These are phyloP conservation scores for Carcina quercana DNA, from an alignment of 2,888 invertebrate species.

Conservation along the genomic window DNA sequence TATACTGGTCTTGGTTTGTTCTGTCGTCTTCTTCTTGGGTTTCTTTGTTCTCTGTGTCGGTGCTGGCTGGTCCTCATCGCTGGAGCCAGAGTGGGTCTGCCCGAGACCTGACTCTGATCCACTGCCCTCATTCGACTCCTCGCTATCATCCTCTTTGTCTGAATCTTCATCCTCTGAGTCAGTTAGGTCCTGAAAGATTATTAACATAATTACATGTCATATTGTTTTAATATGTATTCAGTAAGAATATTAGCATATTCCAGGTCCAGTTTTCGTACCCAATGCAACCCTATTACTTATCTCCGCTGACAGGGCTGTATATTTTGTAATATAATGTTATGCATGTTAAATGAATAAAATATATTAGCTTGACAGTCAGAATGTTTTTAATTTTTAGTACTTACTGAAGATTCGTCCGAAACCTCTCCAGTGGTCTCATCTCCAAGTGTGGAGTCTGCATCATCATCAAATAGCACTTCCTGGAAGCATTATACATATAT, in stretches of 20 bases:
- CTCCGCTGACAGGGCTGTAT: neutral
- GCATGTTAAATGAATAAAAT: neutral
- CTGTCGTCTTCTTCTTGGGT: slow-evolving; percentile 13
- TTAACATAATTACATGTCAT: no score
- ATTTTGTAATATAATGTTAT: neutral
- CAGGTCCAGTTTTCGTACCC: no score
- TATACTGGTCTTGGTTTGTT: slow-evolving; percentile 24
- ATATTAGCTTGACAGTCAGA: no score
- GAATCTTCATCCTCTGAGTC: slow-evolving; percentile 48
- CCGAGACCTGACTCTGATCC: slow-evolving; percentile 52
- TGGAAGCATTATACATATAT: slow-evolving; percentile 22
- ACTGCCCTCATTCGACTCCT: slow-evolving; percentile 34
- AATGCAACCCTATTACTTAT: no score
- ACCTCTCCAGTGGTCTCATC: slow-evolving; percentile 28
- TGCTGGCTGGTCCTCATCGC: slow-evolving; percentile 28
- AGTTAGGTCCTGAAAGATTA: slow-evolving; percentile 47
- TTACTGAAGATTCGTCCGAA: slow-evolving; percentile 47
- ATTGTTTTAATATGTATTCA: no score
- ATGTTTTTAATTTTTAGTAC: no score
- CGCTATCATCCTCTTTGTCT: slow-evolving; percentile 35
- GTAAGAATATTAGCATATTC: no score
- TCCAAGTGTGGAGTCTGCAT: slow-evolving; percentile 63
- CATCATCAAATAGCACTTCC: slow-evolving; percentile 70
- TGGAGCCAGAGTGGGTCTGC: slow-evolving; percentile 29
- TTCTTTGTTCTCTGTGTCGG: slow-evolving; percentile 10